Percentiles rank a stretch among this genome's conserved stretches.
Evolutionary conservation across 2,888 invertebrate genomes (phyloP).

Genomic region (Cataglyphis altisquamis): DNA sequence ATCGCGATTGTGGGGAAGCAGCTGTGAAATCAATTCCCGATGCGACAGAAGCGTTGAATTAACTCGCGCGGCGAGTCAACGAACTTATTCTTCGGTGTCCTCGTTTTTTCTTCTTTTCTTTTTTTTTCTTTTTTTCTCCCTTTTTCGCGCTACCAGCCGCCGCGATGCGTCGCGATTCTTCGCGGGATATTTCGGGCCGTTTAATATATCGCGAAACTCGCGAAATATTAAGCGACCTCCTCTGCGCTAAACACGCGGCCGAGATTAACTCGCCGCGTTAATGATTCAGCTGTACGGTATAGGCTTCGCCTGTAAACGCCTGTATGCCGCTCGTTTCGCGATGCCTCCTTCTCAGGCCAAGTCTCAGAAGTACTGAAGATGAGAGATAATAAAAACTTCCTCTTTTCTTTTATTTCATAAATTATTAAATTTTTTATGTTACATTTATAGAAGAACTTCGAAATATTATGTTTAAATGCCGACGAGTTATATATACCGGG

Average conservation of each 20-base stretch:
- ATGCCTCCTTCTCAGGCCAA: not conserved
- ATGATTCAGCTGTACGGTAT: constrained; percentile 43
- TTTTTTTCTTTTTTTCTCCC: not conserved
- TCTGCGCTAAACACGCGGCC: constrained; percentile 50
- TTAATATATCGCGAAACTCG: constrained; percentile 53
- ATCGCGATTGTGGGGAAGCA: not conserved
- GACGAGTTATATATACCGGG: not conserved
- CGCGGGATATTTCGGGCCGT: constrained; percentile 58
- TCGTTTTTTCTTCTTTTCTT: constrained; percentile 14
- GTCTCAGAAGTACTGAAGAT: not conserved
- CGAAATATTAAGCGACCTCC: constrained; percentile 55
- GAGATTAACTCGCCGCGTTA: constrained; percentile 51
- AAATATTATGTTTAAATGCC: not conserved
- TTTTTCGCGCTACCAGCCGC: constrained; percentile 15
- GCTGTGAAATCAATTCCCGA: constrained; percentile 30
- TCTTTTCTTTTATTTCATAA: not conserved
- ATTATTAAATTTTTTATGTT: not conserved
- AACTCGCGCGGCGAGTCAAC: constrained; percentile 38
- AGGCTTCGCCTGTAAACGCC: constrained; percentile 25
- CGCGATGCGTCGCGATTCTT: constrained; percentile 36
- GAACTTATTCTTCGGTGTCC: constrained; percentile 51
- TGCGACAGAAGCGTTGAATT: constrained; percentile 50
- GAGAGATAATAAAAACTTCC: not conserved
- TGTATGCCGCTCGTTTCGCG: not conserved
- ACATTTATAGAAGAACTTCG: not conserved